Evolutionary conservation across 2,113 vertebrate genomes (phyloP).

Genomic region (Pseudolaguvia tuberculata): DNA sequence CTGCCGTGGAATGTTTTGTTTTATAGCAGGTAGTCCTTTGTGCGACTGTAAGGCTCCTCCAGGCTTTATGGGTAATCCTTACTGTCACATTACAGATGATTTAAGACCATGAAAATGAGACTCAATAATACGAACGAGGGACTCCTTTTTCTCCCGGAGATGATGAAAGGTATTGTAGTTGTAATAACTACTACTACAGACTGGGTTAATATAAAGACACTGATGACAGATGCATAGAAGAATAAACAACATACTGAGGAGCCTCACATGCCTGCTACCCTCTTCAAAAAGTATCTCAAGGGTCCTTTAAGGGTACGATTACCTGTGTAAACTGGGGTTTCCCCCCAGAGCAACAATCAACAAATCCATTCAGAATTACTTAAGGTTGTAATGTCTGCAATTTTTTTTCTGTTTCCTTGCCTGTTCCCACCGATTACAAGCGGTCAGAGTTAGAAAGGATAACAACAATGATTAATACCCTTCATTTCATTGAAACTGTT

Average conservation of each 20-base stretch:
- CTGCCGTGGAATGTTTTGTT: slow-evolving; percentile 28
- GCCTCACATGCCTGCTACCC: background rate
- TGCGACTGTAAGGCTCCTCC: slow-evolving; percentile 11
- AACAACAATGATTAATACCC: background rate
- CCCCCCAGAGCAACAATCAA: background rate
- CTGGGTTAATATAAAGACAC: background rate
- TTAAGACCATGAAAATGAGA: slow-evolving; percentile 1
- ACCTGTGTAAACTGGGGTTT: background rate
- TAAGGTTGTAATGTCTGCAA: background rate
- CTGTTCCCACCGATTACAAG: background rate
- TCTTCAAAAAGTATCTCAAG: background rate
- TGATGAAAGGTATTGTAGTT: background rate
- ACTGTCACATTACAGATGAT: slow-evolving; percentile 26
- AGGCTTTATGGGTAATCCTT: slow-evolving; percentile 35
- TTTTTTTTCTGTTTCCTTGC: background rate
- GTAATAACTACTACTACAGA: background rate
- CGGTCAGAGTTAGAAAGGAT: background rate
- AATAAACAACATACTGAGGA: background rate
- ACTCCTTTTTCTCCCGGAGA: background rate
- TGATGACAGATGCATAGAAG: background rate
- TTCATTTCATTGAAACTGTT: background rate
- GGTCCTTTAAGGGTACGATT: background rate
- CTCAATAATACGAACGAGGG: slow-evolving; percentile 6
- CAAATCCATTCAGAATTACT: background rate
- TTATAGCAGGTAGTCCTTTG: slow-evolving; percentile 30